phyloP scores from a whole-genome alignment of 2,797 vertebrate species.

The Chaenodraco wilsoni region DNA sequence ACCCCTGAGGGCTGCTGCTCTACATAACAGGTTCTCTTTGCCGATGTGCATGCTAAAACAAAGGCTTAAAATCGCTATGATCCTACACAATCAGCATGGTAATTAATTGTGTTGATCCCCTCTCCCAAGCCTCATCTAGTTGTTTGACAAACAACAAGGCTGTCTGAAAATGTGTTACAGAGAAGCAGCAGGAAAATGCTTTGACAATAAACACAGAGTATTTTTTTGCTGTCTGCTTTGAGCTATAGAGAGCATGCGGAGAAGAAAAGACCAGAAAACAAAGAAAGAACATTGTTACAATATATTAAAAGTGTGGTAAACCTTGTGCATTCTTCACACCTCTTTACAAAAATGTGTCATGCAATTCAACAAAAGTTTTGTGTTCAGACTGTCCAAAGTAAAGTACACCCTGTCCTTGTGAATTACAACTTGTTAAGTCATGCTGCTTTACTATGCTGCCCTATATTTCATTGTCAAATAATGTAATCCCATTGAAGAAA shows the following conservation, averaged over 20 bases:
- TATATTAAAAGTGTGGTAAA: neutral
- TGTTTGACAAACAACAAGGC: constrained; percentile 28
- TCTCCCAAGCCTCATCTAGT: constrained; percentile 29
- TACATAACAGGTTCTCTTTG: constrained; percentile 32
- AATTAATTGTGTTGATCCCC: constrained; percentile 50
- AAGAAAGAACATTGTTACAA: neutral
- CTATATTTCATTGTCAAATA: constrained; percentile 33
- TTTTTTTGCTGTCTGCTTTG: constrained; percentile 18
- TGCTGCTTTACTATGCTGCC: neutral
- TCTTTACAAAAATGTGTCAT: neutral
- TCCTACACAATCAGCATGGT: constrained; percentile 27
- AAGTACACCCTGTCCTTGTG: constrained; percentile 4
- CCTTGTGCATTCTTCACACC: neutral
- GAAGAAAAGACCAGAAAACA: neutral
- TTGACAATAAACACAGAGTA: constrained; percentile 9
- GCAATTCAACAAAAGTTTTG: neutral
- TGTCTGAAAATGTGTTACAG: constrained; percentile 25
- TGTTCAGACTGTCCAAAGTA: neutral
- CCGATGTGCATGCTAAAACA: constrained; percentile 33
- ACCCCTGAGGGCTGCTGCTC: neutral
- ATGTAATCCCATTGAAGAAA: constrained; percentile 35
- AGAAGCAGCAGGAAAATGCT: constrained; percentile 19
- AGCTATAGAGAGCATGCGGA: neutral
- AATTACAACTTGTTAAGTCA: constrained; percentile 4
- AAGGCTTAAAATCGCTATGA: constrained; percentile 27